Percentiles rank a stretch among this genome's conserved stretches.
Evolutionary conservation across 64 coral and sea anemone species (phyloP).

Genomic region (Montipora efflorescens): DNA sequence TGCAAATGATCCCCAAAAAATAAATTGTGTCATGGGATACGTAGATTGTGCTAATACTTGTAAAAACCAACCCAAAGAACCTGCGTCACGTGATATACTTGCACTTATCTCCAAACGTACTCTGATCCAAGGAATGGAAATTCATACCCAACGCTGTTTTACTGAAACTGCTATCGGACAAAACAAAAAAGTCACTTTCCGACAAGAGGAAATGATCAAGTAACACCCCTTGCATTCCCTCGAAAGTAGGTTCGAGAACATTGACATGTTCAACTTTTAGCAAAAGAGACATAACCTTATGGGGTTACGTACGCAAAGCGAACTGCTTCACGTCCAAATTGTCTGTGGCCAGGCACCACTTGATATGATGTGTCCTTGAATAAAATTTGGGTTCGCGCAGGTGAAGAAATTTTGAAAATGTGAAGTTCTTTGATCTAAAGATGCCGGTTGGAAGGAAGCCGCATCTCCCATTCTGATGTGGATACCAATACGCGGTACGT

Average conservation of each 20-base stretch:
- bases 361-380: background rate
- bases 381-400: slow-evolving; percentile 35
- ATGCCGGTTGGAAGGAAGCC: background rate
- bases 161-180: slow-evolving; percentile 78
- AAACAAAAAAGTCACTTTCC: slow-evolving; percentile 68
- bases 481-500: slow-evolving; percentile 42
- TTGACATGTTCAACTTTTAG: slow-evolving; percentile 74
- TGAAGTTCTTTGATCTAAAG: slow-evolving; percentile 7
- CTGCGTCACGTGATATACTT: slow-evolving; percentile 23
- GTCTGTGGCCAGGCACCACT: slow-evolving; percentile 83
- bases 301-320: slow-evolving; percentile 33
- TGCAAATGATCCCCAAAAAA: too few species aligned
- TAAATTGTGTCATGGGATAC: too few species aligned
- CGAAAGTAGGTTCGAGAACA: slow-evolving; percentile 38
- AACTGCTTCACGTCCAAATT: slow-evolving; percentile 34
- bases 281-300: slow-evolving; percentile 53
- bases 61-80: too few species aligned
- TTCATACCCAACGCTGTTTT: slow-evolving; percentile 68
- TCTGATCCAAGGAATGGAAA: slow-evolving; percentile 50
- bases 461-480: slow-evolving; percentile 73
- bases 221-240: slow-evolving; percentile 63
- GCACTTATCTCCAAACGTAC: slow-evolving; percentile 64
- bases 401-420: slow-evolving; percentile 44
- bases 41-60: too few species aligned
- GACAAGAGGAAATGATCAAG: slow-evolving; percentile 76